Conservation (phyloP, 2,797 vertebrate species). For the Galago senegalensis region DNA sequence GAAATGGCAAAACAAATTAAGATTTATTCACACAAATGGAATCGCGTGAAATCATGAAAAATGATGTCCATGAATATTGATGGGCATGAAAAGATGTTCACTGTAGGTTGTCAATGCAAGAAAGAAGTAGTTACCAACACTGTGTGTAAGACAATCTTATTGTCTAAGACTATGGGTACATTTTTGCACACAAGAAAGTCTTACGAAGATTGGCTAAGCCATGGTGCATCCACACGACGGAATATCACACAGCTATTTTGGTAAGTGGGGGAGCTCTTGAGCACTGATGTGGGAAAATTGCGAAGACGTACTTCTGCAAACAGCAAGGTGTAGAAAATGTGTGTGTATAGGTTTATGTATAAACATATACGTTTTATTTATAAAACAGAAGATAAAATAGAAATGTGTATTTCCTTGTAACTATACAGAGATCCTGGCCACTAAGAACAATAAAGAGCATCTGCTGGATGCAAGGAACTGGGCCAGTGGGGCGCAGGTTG, state of each 20-base stretch:
- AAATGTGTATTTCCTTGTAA: not conserved
- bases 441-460: not conserved
- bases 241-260: not conserved
- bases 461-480: not conserved
- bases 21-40: not conserved
- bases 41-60: too few species aligned
- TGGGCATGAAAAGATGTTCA: not conserved
- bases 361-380: not conserved
- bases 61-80: not conserved
- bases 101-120: too few species aligned
- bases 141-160: not conserved
- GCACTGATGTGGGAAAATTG: not conserved
- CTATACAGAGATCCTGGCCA: not conserved
- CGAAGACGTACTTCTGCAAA: not conserved
- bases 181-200: not conserved
- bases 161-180: not conserved
- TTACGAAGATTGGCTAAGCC: not conserved
- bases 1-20: not conserved
- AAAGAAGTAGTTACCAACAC: not conserved
- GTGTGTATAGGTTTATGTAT: not conserved
- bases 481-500: not conserved
- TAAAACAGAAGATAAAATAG: not conserved
- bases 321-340: not conserved
- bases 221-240: rapidly evolving
- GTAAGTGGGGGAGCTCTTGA: not conserved